Conservation (phyloP, 2,888 invertebrate species). For the Cephus nigrinus region DNA sequence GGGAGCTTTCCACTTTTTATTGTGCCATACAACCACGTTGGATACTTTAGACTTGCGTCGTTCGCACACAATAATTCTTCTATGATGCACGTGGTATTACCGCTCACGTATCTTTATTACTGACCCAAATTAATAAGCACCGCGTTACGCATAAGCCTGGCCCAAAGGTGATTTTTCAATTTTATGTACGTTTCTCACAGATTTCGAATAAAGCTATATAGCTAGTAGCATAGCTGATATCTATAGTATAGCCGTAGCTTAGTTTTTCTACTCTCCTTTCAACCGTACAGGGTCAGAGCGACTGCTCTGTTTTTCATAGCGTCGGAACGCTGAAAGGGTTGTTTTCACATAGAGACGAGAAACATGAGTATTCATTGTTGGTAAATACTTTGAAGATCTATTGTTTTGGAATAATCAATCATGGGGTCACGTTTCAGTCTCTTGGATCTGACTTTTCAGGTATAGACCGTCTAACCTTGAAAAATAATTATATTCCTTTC, state of each 20-base stretch:
- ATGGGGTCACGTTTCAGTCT: not conserved
- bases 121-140: slow-evolving; percentile 45
- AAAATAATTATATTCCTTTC: not conserved
- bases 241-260: not conserved
- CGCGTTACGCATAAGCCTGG: slow-evolving; percentile 5
- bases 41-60: not conserved
- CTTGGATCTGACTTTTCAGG: not conserved
- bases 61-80: not conserved
- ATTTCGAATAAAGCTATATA: not conserved
- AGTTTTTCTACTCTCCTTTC: not conserved
- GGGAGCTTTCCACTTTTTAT: slow-evolving; percentile 35
- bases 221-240: not conserved
- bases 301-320: not conserved
- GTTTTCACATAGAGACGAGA: not conserved
- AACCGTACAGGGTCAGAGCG: not conserved
- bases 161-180: not conserved
- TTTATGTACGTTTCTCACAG: not conserved
- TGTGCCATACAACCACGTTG: not conserved
- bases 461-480: not conserved
- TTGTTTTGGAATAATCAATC: not conserved
- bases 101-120: not conserved
- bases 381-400: not conserved
- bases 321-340: not conserved
- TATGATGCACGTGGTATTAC: slow-evolving; percentile 18
- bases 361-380: not conserved